Evolutionary conservation across 2,888 invertebrate genomes (phyloP), one percentile per base, ranked within the genome.

Genomic region (Unio pictorum): DNA sequence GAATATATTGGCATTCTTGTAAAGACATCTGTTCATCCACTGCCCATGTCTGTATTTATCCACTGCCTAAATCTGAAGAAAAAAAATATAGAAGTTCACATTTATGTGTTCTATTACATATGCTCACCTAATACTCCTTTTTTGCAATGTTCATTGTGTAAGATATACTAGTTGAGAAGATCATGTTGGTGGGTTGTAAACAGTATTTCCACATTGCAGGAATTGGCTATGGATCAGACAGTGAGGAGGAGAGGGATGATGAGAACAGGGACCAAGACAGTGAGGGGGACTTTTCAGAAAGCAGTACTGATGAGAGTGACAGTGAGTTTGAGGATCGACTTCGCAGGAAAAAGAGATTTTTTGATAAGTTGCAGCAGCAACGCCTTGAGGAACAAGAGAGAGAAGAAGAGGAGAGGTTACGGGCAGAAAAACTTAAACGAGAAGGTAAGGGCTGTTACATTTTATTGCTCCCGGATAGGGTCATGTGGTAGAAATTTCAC

Each of bases 171-270:
- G 57, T 54, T 57, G 20, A 62, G 28, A 15, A 34, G 54, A 34
- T 54, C 54, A 45, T 56, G 30, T 62, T 66, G 34, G 57, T 66
- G 45, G 54, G 18, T 66, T 66, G 55, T 54, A 18, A 26, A 18
- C 30, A 23, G 64, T 28, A 23, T 55, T 66, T 45, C 55, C 67
- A 26, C 67, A 68, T 72, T 77, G 54, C 81, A 87, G 87, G 86
- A 61, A 63, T 81, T 64, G 86, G 85, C 60, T 86, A 85, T 72
- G 87, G 83, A 34, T 80, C 81, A 56, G 85, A 76, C 68, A 84
- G 84, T 76, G 82, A 80, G 17, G 74, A 66, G 6, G 74, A 76
- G n/a, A 77, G 76, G 18, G 76, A 73, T 1, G 76, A 73, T 54
- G 72, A 73, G 18, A 78, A 73, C 11, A 72, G 73, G 5, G 55